Conservation (phyloP, 2,888 invertebrate species). For the Lydus trimaculatus region DNA sequence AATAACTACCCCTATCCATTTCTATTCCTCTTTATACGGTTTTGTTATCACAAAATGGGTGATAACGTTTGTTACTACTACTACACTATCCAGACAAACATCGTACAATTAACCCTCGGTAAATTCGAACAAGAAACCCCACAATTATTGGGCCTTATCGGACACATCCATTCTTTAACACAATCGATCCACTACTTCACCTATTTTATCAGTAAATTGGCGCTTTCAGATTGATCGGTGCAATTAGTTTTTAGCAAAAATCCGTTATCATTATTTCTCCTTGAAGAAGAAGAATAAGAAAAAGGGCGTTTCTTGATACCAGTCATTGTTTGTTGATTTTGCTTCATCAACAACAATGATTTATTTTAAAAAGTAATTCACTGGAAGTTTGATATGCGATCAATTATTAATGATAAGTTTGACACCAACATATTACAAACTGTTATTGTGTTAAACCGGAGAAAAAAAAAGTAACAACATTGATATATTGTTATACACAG, state of each 20-base stretch:
- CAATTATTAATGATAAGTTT: conserved; percentile 6
- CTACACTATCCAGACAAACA: conserved; percentile 20
- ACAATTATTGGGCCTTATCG: conserved; percentile 41
- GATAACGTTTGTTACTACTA: conserved; percentile 29
- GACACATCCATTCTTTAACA: conserved; percentile 32
- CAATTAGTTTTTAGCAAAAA: conserved; percentile 19
- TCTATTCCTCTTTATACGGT: conserved; percentile 13
- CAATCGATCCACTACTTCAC: conserved; percentile 34
- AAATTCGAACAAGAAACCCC: conserved; percentile 18
- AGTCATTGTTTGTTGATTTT: background rate
- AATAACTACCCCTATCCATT: conserved; percentile 29
- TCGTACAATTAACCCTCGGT: conserved; percentile 23
- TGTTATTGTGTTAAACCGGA: background rate
- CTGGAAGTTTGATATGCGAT: conserved; percentile 4
- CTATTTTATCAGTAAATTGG: conserved; percentile 29
- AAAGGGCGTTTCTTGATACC: background rate
- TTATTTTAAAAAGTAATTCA: background rate
- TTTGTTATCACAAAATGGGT: background rate
- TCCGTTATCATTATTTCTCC: background rate
- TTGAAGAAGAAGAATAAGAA: too few relatives aligned
- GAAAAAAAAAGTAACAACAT: background rate
- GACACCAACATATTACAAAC: conserved; percentile 5
- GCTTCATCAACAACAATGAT: background rate
- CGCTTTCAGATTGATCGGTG: conserved; percentile 24
- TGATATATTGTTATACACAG: background rate